phyloP scores from a whole-genome alignment of 2,888 invertebrate genomes.

The Tachina lurida region DNA sequence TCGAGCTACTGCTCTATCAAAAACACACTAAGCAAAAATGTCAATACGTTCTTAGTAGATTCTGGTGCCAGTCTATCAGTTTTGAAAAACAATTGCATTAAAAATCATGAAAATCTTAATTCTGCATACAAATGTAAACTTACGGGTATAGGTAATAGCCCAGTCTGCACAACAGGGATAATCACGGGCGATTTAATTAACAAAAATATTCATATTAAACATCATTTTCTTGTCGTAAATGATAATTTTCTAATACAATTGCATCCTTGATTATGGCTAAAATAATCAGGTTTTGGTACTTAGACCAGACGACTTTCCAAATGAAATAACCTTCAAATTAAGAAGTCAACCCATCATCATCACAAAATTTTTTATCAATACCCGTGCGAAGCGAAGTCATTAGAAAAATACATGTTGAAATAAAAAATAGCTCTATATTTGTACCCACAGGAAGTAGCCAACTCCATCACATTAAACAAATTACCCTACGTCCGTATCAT shows the following conservation, averaged over 20 bases:
- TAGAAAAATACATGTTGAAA: neutral
- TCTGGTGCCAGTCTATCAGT: conserved; percentile 3
- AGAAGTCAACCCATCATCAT: neutral
- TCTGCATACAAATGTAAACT: too few species aligned
- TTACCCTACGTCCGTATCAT: too few species aligned
- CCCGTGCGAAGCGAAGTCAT: neutral
- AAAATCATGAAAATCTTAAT: too few species aligned
- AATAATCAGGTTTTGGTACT: neutral
- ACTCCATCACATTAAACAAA: too few species aligned
- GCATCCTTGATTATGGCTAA: neutral
- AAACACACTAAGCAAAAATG: conserved; percentile 5
- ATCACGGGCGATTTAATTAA: too few species aligned
- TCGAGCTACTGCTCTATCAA: conserved; percentile 11
- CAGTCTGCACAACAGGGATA: too few species aligned
- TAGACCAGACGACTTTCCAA: neutral
- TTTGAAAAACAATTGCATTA: neutral
- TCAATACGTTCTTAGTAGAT: neutral
- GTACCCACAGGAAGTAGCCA: neutral
- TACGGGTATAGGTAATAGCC: too few species aligned
- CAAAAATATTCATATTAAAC: too few species aligned
- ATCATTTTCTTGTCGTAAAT: neutral
- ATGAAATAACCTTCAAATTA: conserved; percentile 9
- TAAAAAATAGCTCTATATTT: conserved; percentile 10
- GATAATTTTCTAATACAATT: conserved; percentile 13
- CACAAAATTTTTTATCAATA: neutral